A percentile compares a stretch with the other conserved stretches of the same genome.
phyloP scores from a whole-genome alignment of 2,888 invertebrate genomes.

The Mycalesis mineus region DNA sequence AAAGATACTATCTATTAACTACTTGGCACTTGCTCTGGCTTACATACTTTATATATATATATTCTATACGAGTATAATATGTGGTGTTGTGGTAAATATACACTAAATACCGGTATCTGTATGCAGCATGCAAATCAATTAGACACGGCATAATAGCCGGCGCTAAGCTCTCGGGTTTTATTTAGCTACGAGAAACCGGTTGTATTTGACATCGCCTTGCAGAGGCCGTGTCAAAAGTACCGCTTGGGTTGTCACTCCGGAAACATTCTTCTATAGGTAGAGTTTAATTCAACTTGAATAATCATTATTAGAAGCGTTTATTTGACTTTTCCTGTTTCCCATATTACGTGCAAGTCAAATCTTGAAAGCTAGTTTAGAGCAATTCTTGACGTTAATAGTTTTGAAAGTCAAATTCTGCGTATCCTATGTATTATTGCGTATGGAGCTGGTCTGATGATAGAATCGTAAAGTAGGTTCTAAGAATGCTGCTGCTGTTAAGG shows the following conservation, averaged over 20 bases:
- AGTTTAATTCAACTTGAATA: too few relatives aligned
- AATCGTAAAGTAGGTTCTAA: too few relatives aligned
- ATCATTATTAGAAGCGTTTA: too few relatives aligned
- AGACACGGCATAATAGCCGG: slow-evolving; percentile 40
- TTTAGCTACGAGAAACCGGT: background rate
- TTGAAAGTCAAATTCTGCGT: too few relatives aligned
- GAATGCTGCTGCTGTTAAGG: too few relatives aligned
- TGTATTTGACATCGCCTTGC: background rate
- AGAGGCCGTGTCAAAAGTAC: background rate
- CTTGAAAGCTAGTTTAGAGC: too few relatives aligned
- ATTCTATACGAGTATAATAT: background rate
- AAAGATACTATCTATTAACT: too few relatives aligned
- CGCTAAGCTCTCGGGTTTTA: background rate
- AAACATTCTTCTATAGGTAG: background rate
- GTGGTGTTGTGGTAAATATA: background rate
- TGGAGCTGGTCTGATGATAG: too few relatives aligned
- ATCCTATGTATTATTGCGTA: too few relatives aligned
- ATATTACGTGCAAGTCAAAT: too few relatives aligned
- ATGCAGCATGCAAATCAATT: slow-evolving; percentile 40
- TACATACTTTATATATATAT: background rate
- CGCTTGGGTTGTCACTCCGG: background rate
- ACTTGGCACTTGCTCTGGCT: background rate
- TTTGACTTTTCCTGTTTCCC: too few relatives aligned
- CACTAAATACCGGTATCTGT: slow-evolving; percentile 26
- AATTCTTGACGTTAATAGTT: too few relatives aligned